Percentiles rank a stretch among this genome's conserved stretches.
Evolutionary conservation across 2,888 invertebrate genomes (phyloP).

Genomic region (Petrolisthes manimaculis): DNA sequence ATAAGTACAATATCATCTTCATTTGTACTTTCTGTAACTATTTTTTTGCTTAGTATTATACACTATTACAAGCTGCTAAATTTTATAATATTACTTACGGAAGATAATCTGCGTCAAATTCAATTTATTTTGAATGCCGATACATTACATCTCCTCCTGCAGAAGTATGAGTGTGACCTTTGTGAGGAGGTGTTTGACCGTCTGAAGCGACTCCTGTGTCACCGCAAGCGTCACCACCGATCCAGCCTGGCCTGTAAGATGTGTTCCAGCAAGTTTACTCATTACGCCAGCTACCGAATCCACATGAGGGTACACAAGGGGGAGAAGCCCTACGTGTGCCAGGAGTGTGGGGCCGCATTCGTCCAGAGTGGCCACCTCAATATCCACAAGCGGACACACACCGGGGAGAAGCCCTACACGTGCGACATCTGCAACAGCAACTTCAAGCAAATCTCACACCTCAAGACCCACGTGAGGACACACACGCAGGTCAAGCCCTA

Average conservation of each 20-base stretch:
- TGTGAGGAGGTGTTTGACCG: constrained; percentile 57
- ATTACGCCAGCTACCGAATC: constrained; percentile 58
- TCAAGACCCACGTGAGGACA: constrained; percentile 65
- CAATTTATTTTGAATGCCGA: background rate
- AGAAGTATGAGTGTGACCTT: constrained; percentile 59
- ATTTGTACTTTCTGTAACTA: no score
- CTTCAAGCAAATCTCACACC: constrained; percentile 65
- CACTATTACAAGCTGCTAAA: no score
- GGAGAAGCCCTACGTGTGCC: constrained; percentile 62
- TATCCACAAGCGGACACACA: constrained; percentile 65
- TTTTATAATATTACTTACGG: no score
- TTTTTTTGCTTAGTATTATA: no score
- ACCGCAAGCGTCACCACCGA: constrained; percentile 54
- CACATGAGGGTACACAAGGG: constrained; percentile 64
- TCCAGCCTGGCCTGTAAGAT: constrained; percentile 53
- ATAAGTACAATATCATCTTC: no score
- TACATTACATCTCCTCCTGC: constrained; percentile 9
- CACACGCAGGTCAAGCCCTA: constrained; percentile 65
- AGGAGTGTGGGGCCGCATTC: constrained; percentile 64
- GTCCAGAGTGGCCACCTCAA: constrained; percentile 64
- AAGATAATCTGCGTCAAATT: background rate
- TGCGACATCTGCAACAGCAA: constrained; percentile 64
- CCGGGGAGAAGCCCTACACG: constrained; percentile 65
- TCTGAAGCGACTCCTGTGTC: constrained; percentile 52
- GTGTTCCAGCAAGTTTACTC: constrained; percentile 59